Conservation (phyloP, 2,888 invertebrate species). For the Drosophila limbata region DNA sequence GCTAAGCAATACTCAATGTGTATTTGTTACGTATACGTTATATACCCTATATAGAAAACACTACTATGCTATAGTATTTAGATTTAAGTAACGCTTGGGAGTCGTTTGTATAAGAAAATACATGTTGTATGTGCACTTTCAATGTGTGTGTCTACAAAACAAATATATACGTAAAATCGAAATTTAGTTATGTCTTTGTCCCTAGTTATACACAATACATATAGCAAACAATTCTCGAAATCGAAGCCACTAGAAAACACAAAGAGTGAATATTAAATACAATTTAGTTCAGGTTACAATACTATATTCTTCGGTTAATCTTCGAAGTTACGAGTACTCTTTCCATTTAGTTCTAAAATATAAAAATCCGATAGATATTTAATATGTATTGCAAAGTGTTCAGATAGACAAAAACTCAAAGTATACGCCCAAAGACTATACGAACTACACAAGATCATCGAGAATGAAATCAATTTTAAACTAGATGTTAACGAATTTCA, state of each 20-base stretch:
- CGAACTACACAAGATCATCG: constrained; percentile 14
- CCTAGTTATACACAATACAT: constrained; percentile 30
- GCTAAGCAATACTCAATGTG: constrained; percentile 75
- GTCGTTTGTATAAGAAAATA: constrained; percentile 9
- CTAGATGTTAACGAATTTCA: constrained; percentile 1
- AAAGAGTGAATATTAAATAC: constrained; percentile 19
- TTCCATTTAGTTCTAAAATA: constrained; percentile 29
- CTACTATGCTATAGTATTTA: constrained; percentile 11
- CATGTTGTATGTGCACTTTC: constrained; percentile 9
- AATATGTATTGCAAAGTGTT: constrained; percentile 22
- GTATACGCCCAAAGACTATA: constrained; percentile 27
- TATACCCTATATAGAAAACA: background rate
- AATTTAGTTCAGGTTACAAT: too few relatives aligned
- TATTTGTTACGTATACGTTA: constrained; percentile 57
- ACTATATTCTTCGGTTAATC: constrained; percentile 24
- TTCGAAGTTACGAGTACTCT: constrained; percentile 46
- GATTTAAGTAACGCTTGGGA: constrained; percentile 49
- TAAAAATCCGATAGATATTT: constrained; percentile 8
- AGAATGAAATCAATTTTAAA: constrained; percentile 17
- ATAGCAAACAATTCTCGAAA: constrained; percentile 18
- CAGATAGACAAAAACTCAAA: constrained; percentile 14
- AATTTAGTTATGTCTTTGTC: constrained; percentile 34
- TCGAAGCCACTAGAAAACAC: constrained; percentile 44
- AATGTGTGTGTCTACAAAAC: constrained; percentile 37
- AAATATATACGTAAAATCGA: constrained; percentile 47